These are phyloP conservation scores for Ciconia boyciana DNA, from an alignment of 2,113 vertebrate species.

Conservation along the genomic window DNA sequence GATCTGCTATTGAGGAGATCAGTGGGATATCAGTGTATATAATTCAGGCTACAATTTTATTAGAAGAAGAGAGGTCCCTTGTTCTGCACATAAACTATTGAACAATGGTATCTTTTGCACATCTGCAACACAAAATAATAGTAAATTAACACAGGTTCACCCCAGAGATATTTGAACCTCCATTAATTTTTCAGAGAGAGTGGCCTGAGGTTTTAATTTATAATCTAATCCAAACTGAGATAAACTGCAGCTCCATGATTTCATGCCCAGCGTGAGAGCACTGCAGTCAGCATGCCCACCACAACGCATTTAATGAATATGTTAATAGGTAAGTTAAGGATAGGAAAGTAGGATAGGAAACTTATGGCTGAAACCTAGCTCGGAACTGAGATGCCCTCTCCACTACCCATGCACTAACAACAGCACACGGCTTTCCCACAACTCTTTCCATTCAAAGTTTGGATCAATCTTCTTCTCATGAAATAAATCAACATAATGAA, in stretches of 20 bases:
- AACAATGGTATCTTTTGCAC: neutral
- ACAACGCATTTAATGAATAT: neutral
- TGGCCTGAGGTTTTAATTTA: slow-evolving; percentile 29
- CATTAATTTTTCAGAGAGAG: neutral
- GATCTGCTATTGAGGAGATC: neutral
- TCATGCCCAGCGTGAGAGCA: neutral
- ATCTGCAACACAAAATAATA: neutral
- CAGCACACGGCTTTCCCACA: neutral
- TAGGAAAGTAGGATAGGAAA: neutral
- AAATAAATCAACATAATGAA: neutral
- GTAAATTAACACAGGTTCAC: neutral
- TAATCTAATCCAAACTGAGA: neutral
- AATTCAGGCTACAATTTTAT: neutral
- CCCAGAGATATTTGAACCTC: neutral
- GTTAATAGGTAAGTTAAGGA: neutral
- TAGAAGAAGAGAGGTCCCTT: neutral
- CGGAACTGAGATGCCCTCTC: neutral
- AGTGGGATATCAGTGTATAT: neutral
- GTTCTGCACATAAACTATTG: neutral
- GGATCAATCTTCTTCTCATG: neutral
- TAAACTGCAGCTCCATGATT: neutral
- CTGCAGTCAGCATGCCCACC: neutral
- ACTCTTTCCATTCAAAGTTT: neutral
- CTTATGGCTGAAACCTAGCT: neutral
- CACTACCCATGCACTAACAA: neutral